phyloP scores from a whole-genome alignment of 2,797 vertebrate genomes.

The Vultur gryphus region DNA sequence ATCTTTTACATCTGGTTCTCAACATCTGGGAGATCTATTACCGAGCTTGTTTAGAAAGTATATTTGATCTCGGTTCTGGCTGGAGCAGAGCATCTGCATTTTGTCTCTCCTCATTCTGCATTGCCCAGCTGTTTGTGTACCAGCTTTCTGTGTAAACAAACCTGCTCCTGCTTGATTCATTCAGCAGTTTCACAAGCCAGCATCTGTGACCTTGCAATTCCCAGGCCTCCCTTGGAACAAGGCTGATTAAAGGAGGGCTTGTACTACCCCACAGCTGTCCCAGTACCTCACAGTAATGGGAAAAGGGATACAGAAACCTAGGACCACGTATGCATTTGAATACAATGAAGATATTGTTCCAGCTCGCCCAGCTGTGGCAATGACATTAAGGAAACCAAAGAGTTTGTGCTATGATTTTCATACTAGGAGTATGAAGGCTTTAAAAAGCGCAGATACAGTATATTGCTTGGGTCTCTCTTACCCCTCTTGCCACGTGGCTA shows the following conservation, averaged over 20 bases:
- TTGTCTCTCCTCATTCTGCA: background rate
- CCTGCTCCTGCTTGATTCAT: background rate
- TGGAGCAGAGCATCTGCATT: background rate
- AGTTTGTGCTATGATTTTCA: background rate
- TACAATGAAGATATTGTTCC: constrained; percentile 8
- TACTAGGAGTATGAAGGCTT: background rate
- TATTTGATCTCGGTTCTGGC: background rate
- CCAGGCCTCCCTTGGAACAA: background rate
- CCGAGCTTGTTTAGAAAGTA: background rate
- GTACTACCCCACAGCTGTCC: background rate
- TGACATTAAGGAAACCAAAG: background rate
- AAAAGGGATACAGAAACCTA: background rate
- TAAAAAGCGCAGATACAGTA: background rate
- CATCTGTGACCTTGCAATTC: background rate
- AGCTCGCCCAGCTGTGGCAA: background rate
- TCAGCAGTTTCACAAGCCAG: background rate
- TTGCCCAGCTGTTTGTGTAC: constrained; percentile 1
- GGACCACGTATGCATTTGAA: background rate
- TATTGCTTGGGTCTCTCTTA: background rate
- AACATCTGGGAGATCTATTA: background rate
- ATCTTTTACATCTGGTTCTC: background rate
- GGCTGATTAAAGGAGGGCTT: background rate
- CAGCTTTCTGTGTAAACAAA: background rate
- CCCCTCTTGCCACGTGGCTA: background rate
- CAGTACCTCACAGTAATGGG: background rate